phyloP scores from a whole-genome alignment of 2,888 invertebrate genomes.

The Acrobeloides nanus region DNA sequence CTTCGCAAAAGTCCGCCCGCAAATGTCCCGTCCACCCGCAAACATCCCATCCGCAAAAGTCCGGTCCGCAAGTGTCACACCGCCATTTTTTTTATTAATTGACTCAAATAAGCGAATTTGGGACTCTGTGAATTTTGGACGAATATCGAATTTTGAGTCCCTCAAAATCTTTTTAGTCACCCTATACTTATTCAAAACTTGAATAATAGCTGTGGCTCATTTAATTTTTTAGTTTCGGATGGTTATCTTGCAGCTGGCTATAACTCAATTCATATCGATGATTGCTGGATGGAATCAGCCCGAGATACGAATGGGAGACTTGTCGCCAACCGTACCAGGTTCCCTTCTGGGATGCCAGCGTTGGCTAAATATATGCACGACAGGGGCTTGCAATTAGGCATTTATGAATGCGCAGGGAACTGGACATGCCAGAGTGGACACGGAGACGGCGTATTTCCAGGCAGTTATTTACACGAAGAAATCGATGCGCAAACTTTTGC shows the following conservation, averaged over 20 bases:
- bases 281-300: slow-evolving; percentile 53
- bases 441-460: slow-evolving; percentile 94
- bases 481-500: slow-evolving; percentile 85
- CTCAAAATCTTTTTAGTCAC: too few species aligned
- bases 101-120: too few species aligned
- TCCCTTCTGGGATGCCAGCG: slow-evolving; percentile 45
- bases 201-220: too few species aligned
- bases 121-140: too few species aligned
- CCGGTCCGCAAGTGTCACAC: too few species aligned
- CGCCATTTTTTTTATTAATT: too few species aligned
- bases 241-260: slow-evolving; percentile 44
- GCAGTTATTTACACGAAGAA: slow-evolving; percentile 76
- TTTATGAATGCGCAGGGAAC: slow-evolving; percentile 93
- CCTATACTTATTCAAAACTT: too few species aligned
- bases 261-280: slow-evolving; percentile 53
- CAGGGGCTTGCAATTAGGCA: slow-evolving; percentile 87
- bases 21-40: too few species aligned
- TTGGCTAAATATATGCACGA: slow-evolving; percentile 65
- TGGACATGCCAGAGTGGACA: too few species aligned
- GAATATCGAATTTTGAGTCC: too few species aligned
- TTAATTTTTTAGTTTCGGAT: slow-evolving; percentile 36
- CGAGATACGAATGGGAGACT: slow-evolving; percentile 36
- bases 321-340: slow-evolving; percentile 38
- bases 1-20: too few species aligned
- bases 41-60: too few species aligned